These are phyloP conservation scores for Anser brachyrhynchus DNA, from an alignment of 2,113 vertebrate species.

Conservation along the genomic window DNA sequence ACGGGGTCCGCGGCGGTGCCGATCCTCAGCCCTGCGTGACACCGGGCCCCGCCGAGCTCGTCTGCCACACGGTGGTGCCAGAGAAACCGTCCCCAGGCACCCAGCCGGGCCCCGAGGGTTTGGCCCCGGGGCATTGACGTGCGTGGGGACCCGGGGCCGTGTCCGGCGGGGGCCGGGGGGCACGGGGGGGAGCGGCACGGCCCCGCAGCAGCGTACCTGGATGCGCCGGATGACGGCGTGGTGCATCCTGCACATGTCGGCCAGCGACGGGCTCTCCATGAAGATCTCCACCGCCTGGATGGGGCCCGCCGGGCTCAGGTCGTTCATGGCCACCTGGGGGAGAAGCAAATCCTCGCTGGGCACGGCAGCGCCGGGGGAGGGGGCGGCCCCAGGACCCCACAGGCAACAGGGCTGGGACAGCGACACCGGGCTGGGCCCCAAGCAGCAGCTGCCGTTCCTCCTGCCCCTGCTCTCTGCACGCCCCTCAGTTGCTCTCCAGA, in stretches of 20 bases:
- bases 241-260: slow-evolving; percentile 83
- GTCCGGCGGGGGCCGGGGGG: too few relatives aligned
- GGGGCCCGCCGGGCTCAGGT: slow-evolving; percentile 63
- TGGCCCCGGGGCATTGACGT: not conserved
- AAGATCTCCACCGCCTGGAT: slow-evolving; percentile 81
- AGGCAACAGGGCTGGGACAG: rapidly evolving
- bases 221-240: slow-evolving; percentile 84
- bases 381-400: rapidly evolving
- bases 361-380: not conserved
- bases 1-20: rapidly evolving
- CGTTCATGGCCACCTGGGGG: slow-evolving; percentile 71
- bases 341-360: rapidly evolving
- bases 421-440: not conserved
- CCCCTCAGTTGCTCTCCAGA: not conserved
- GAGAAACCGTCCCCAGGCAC: rapidly evolving
- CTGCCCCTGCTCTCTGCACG: not conserved
- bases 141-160: not conserved
- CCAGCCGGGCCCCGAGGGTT: not conserved
- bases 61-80: not conserved
- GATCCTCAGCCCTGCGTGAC: too few relatives aligned
- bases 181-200: not conserved
- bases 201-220: slow-evolving; percentile 74
- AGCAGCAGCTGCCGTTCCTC: not conserved
- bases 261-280: slow-evolving; percentile 84
- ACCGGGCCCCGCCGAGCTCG: not conserved